A percentile compares a stretch with the other conserved stretches of the same genome.
Conservation (phyloP, 2,797 vertebrate genomes). For the Protonibea diacanthus region DNA sequence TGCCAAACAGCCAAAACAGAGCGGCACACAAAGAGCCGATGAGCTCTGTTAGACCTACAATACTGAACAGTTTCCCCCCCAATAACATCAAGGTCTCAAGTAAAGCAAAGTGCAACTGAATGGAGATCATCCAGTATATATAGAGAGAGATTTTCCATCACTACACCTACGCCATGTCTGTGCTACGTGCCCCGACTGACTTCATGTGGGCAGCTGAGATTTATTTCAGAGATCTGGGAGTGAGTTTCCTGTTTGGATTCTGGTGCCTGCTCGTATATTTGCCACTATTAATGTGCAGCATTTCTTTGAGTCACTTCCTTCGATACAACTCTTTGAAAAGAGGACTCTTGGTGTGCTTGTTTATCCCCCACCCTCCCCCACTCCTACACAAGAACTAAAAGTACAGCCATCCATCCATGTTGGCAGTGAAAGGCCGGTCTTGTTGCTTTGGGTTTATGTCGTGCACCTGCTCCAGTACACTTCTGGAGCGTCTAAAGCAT, state of each 20-base stretch:
- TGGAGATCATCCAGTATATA: conserved; percentile 16
- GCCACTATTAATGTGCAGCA: neutral
- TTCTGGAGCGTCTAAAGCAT: conserved; percentile 37
- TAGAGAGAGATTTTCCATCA: conserved; percentile 27
- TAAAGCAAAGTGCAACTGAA: conserved; percentile 29
- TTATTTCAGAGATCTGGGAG: conserved; percentile 32
- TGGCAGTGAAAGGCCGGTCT: conserved; percentile 69
- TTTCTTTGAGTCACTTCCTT: conserved; percentile 13
- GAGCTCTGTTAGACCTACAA: conserved; percentile 2
- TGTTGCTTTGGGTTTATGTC: conserved; percentile 64
- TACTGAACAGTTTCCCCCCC: neutral
- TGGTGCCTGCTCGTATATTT: neutral
- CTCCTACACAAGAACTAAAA: conserved; percentile 53
- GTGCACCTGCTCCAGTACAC: conserved; percentile 72
- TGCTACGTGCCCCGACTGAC: conserved; percentile 33
- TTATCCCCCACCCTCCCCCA: conserved; percentile 59
- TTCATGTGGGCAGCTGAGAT: conserved; percentile 57
- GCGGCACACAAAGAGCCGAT: conserved; percentile 8
- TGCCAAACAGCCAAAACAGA: conserved; percentile 59
- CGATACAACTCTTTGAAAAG: conserved; percentile 3
- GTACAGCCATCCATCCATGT: conserved; percentile 67
- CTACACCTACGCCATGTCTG: conserved; percentile 63
- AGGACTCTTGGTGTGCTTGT: conserved; percentile 35
- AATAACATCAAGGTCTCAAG: conserved; percentile 21
- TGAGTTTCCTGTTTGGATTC: conserved; percentile 42